Evolutionary conservation across 2,113 vertebrate species (phyloP).

Genomic region (Petrocephalus zakoni): DNA sequence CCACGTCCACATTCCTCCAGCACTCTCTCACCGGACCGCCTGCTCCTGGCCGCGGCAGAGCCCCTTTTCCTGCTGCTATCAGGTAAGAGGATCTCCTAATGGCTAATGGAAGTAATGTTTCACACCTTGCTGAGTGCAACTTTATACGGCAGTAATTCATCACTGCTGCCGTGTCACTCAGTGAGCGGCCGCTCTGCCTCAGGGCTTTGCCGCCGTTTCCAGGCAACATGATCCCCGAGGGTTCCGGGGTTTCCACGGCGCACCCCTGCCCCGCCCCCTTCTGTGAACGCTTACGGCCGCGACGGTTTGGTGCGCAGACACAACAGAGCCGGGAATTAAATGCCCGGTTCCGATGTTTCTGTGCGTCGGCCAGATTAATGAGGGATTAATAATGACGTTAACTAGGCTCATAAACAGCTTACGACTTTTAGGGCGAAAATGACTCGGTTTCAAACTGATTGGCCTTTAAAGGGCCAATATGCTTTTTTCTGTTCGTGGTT

Average conservation of each 20-base stretch:
- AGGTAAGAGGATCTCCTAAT: constrained; percentile 44
- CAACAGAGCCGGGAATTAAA: neutral
- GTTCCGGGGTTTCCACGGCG: neutral
- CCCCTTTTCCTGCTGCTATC: constrained; percentile 30
- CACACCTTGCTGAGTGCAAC: constrained; percentile 52
- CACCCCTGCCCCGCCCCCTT: neutral
- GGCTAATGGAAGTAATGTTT: constrained; percentile 46
- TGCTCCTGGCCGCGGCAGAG: neutral
- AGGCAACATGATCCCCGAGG: constrained; percentile 21
- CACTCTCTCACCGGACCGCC: neutral
- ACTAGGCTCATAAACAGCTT: neutral
- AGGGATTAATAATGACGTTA: neutral
- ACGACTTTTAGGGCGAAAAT: neutral
- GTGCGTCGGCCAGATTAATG: neutral
- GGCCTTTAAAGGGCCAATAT: neutral
- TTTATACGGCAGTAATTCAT: constrained; percentile 48
- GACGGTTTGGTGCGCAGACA: neutral
- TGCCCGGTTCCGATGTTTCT: neutral
- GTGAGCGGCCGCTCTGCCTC: constrained; percentile 27
- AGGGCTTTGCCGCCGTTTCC: constrained; percentile 23
- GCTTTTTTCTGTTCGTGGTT: neutral
- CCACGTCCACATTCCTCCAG: neutral
- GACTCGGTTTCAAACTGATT: neutral
- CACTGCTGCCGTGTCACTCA: constrained; percentile 40
- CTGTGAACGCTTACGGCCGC: neutral